Conservation (phyloP, 2,888 invertebrate species). For the Helicoverpa assulta region DNA sequence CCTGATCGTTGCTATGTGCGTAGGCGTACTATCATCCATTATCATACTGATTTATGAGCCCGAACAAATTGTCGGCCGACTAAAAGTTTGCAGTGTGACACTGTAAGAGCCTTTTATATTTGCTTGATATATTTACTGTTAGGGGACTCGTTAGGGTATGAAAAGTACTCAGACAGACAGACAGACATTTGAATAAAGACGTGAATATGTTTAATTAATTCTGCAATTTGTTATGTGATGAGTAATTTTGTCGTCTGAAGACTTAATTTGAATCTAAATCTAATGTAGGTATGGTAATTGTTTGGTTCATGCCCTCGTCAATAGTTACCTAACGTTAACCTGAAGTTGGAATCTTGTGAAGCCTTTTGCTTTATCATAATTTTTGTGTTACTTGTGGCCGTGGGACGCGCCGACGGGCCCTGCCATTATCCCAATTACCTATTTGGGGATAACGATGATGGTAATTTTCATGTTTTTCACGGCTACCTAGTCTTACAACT, state of each 20-base stretch:
- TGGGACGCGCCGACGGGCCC: too few species aligned
- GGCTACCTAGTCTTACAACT: too few species aligned
- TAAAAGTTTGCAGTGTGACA: background rate
- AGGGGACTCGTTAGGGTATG: slow-evolving; percentile 20
- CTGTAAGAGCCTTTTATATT: slow-evolving; percentile 30
- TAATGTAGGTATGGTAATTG: background rate
- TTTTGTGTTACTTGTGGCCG: too few species aligned
- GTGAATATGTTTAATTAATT: background rate
- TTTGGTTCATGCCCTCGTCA: background rate
- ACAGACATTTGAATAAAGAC: slow-evolving; percentile 10
- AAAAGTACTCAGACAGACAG: slow-evolving; percentile 7
- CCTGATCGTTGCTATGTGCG: too few species aligned
- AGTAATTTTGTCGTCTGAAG: background rate
- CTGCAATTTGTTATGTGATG: background rate
- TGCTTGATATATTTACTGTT: slow-evolving; percentile 23
- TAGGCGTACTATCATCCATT: too few species aligned
- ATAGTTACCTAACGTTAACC: background rate
- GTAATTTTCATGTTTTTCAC: too few species aligned
- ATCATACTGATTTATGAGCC: too few species aligned
- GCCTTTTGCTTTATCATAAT: too few species aligned
- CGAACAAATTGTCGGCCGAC: too few species aligned
- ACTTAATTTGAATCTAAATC: background rate
- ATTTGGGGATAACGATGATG: too few species aligned
- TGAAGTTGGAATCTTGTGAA: background rate
- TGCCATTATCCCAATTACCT: too few species aligned